Base-by-base conservation (phyloP, 2,797 vertebrate genomes). In the Anolis apletophallus region DNA sequence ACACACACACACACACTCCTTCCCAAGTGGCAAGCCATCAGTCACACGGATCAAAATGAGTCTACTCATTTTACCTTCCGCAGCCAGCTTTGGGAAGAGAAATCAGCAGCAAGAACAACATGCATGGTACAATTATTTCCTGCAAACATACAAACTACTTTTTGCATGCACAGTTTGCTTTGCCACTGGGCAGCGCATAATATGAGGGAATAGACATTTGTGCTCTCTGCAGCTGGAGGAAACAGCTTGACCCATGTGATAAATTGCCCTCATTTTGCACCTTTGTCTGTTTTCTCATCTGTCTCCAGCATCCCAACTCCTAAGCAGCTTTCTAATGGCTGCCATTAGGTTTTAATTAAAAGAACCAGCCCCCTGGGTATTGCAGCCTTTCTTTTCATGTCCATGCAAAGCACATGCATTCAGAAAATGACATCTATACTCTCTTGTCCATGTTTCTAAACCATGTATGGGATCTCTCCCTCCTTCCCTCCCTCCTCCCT, bases 251-350 rank as follows among this genome's bases (percentile, higher is more conserved):
- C 57, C 68, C 32, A 80, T 26, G 77, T 52, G 83, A 88, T 86
- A 87, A 88, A 86, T 61, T 59, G 14, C 14, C 17, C 77, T 81
- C 89, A 86, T 91, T 92, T 76, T 78, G 79, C 71, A 81, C 78
- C 81, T 89, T 69, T 72, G 88, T 82, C 36, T 77, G 88, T 36
- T 46, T 81, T 73, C 75, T 84, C 52, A 12, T 81, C 64, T 77
- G 68, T 72, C 34, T 83, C 69, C 69, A 80, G 77, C 36, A 52
- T 83, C 84, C 76, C 77, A 86, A 57, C 74, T 82, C 59, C 80
- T 79, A 67, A 74, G 88, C 84, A 80, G 88, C 84, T 83, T 75
- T 83, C 84, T 75, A 80, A 89, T 83, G 76, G 88, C 59, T 52
- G n/a, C 76, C 84, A 83, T 83, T 86, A 68, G 59, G 85, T 89